These are phyloP conservation scores for Leptinotarsa rubiginosa DNA, from an alignment of 2,888 invertebrate species.

Conservation along the genomic window DNA sequence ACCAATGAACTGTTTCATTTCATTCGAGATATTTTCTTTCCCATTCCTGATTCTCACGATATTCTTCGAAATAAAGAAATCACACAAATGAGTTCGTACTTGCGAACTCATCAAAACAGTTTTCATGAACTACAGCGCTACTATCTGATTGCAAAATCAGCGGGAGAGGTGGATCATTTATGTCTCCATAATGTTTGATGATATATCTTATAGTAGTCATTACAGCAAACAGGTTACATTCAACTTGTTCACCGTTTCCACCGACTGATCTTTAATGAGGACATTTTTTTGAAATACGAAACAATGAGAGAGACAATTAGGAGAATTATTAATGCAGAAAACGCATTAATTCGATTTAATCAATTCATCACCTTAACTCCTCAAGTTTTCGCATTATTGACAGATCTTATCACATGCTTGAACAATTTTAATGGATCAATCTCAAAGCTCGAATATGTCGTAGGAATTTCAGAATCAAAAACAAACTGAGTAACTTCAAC, in stretches of 20 bases:
- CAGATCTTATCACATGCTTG: not conserved
- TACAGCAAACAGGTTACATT: slow-evolving; percentile 7
- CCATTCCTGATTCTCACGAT: no score
- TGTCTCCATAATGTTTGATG: slow-evolving; percentile 16
- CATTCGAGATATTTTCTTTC: not conserved
- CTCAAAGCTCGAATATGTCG: not conserved
- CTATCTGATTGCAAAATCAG: not conserved
- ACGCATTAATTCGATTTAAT: not conserved
- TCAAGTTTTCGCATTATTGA: slow-evolving; percentile 12
- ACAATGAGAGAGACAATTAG: slow-evolving; percentile 11
- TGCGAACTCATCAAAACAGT: not conserved
- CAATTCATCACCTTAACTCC: not conserved
- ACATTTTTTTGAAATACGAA: slow-evolving; percentile 4
- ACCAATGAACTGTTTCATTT: not conserved
- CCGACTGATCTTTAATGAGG: slow-evolving; percentile 11
- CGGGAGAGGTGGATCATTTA: slow-evolving; percentile 12
- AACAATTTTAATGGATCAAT: slow-evolving; percentile 27
- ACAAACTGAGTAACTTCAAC: slow-evolving; percentile 14
- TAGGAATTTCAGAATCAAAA: slow-evolving; percentile 10
- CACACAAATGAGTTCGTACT: not conserved
- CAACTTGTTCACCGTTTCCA: not conserved
- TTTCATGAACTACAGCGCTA: not conserved
- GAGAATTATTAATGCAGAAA: not conserved
- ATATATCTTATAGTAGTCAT: slow-evolving; percentile 6
- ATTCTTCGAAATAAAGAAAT: not conserved